Evolutionary conservation across 2,797 vertebrate species (phyloP), one percentile per base, ranked within the genome.

Genomic region (Onychomys torridus): DNA sequence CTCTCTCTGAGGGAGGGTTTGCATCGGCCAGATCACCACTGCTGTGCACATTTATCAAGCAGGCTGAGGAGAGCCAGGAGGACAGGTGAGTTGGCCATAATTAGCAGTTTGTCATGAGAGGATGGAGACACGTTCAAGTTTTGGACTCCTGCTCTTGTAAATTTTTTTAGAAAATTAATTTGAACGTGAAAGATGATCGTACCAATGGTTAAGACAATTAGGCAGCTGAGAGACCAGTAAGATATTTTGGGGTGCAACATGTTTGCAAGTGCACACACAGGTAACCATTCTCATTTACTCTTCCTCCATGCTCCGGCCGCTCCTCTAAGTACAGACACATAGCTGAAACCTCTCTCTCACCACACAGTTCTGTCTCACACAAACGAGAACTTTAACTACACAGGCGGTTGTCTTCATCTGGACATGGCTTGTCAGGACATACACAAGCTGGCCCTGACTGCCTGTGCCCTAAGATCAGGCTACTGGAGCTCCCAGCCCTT

Each of bases 161-260:
- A 52, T 55, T 79, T 49, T 43, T 40, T 32, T 23, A 43, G 78
- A 85, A 8, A 37, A 86, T 89, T 91, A 82, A 86, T 77, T 93
- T 78, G 71, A 83, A 75, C 17, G 75, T 59, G 43, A 86, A 87
- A 13, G 25, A 78, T 61, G 89, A 93, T 83, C 67, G 43, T 13
- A 46, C 7, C 59, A 78, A 46, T 25, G 23, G 14, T n/a, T 43
- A 27, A 67, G 78, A 84, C 76, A 1, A 55, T 27, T 19, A 82
- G 55, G 19, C 67, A 91, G 32, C 46, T 23, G 7, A 91, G 5
- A 91, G 19, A 5, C 46, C 75, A 77, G 17, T 40, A n/a, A 73
- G 25, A 95, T 16, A 69, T 40, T 49, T 87, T 79, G 23, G 43
- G 55, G 67, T 94, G 63, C 83, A 32, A 6, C 2, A 27, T 69